Base-by-base conservation (phyloP, 2,888 invertebrate species). In the Cynaeus angustus region DNA sequence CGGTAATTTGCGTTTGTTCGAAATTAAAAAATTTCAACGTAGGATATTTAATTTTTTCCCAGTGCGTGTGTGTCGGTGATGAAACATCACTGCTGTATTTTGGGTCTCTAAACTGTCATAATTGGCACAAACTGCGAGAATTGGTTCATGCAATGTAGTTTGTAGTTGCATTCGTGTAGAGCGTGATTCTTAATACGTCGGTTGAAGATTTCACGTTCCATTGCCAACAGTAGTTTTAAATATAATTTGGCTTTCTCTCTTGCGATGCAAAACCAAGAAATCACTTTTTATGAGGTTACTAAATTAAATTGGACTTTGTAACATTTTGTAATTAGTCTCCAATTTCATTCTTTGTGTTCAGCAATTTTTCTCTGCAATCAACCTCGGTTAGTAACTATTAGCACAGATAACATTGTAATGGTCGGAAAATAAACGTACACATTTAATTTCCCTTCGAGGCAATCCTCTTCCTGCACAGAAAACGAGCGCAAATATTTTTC, bases 211-310 rank as follows among this genome's bases (percentile, higher is more conserved):
- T 59, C 59, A 59, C 45, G 46, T 30, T 28, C 33, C 45, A 46
- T 46, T 59, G 59, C 59, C 59, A 59, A 56, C 6, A 28, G 43
- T 30, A n/a, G 28, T 43, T 59, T 59, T 59, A 59, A 59, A 59
- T 59, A 59, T 45, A 56, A 56, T 56, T 56, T 56, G 56, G 56
- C 59, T 45, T 30, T 43, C 58, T 16, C 28, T 43, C 10, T 5
- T 26, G 48, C 14, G 4, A 16, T 33, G 33, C 33, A 33, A 33
- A n/a, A 33, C 9, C 33, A 33, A 9, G 33, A 33, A 33, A 33
- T 33, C 7, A 9, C 33, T 33, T 33, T 33, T 33, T 33, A 6
- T n/a, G 46, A 43, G 43, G 1, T 9, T 13, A 1, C n/a, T 33
- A 33, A 33, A 33, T 33, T 33, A 33, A 33, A 33, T 21, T 4